These are phyloP conservation scores for Eurystomus glaucurus DNA, from an alignment of 2,797 vertebrate genomes.

Conservation along the genomic window DNA sequence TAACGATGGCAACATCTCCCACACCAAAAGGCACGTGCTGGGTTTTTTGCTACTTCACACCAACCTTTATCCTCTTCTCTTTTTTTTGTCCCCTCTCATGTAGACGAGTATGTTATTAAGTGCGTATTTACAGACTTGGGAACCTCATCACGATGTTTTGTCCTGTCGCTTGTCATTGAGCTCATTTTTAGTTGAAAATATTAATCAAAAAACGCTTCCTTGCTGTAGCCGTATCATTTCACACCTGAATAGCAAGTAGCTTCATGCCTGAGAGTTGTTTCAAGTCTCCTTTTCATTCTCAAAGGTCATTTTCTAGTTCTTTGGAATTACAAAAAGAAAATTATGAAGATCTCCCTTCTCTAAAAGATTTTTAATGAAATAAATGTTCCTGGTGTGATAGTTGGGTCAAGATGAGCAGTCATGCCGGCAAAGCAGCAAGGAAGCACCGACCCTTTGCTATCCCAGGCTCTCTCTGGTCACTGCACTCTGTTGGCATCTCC, in stretches of 20 bases:
- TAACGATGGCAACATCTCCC: neutral
- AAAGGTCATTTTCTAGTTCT: neutral
- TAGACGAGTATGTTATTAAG: neutral
- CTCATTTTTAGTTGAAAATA: neutral
- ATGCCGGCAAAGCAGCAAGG: accelerated
- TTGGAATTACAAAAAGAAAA: neutral
- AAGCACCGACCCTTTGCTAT: neutral
- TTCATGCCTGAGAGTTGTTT: neutral
- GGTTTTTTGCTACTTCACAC: neutral
- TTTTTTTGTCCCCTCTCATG: accelerated
- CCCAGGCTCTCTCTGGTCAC: neutral
- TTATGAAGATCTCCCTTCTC: neutral
- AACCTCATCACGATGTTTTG: neutral
- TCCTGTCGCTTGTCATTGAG: neutral
- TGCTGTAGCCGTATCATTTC: neutral
- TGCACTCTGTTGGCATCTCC: neutral
- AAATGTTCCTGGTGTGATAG: neutral
- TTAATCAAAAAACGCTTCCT: neutral
- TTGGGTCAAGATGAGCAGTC: neutral
- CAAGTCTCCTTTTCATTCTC: neutral
- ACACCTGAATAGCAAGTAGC: neutral
- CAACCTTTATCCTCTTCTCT: neutral
- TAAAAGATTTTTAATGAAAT: neutral
- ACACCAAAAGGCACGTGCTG: neutral
- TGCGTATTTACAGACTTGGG: neutral